phyloP scores from a whole-genome alignment of 2,888 invertebrate genomes.

The Pammene aurita region DNA sequence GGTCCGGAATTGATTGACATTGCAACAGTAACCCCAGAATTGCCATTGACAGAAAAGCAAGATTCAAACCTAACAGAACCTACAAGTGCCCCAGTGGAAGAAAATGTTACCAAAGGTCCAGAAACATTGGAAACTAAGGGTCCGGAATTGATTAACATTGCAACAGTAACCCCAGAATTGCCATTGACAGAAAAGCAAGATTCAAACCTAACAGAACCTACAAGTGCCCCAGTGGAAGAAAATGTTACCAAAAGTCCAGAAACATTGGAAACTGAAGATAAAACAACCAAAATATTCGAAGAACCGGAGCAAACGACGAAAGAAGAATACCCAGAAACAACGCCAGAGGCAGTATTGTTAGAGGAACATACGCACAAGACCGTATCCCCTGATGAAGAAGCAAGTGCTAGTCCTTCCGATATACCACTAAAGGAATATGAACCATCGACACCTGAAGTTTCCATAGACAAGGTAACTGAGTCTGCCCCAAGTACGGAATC shows the following conservation, averaged over 20 bases:
- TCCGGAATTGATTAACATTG: no score
- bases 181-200: constrained; percentile 23
- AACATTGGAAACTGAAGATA: constrained; percentile 24
- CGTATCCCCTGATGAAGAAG: constrained; percentile 18
- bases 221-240: constrained; percentile 28
- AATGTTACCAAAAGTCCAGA: constrained; percentile 32
- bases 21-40: constrained; percentile 22
- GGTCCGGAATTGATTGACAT: constrained; percentile 42
- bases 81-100: constrained; percentile 28
- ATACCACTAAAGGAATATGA: constrained; percentile 23
- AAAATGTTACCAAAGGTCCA: constrained; percentile 27
- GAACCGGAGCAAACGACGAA: constrained; percentile 20
- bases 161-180: constrained; percentile 19
- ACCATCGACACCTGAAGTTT: constrained; percentile 17
- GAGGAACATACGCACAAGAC: constrained; percentile 40
- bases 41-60: constrained; percentile 21
- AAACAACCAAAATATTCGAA: constrained; percentile 17
- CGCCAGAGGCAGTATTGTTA: constrained; percentile 36
- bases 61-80: constrained; percentile 25
- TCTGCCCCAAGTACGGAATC: constrained; percentile 3
- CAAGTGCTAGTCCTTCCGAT: constrained; percentile 21
- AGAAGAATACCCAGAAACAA: constrained; percentile 30
- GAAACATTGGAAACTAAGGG: constrained; percentile 26
- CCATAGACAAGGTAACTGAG: constrained; percentile 30
- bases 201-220: constrained; percentile 26